A percentile compares a stretch with the other conserved stretches of the same genome.
Evolutionary conservation across 1,140 invertebrate genomes (phyloP).

Genomic region (Phocides pigmalion): DNA sequence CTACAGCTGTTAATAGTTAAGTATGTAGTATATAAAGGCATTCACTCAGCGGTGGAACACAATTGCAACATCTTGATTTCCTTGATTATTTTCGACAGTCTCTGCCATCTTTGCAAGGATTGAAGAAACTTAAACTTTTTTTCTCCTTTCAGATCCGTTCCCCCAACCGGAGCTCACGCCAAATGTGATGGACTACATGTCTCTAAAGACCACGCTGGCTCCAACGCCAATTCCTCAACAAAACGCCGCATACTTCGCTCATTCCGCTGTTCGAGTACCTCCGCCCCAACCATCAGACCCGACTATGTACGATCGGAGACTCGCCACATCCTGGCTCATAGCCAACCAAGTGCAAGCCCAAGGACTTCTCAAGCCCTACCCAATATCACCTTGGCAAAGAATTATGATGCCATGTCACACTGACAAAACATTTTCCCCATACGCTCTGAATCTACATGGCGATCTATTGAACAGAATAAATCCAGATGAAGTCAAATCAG

Average conservation of each 20-base stretch:
- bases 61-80: too few species aligned
- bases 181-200: conserved; percentile 76
- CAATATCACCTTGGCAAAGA: conserved; percentile 82
- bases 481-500: conserved; percentile 74
- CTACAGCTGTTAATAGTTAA: too few species aligned
- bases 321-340: conserved; percentile 85
- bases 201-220: conserved; percentile 63
- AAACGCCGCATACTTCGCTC: conserved; percentile 73
- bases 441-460: conserved; percentile 64
- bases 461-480: conserved; percentile 69
- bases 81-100: too few species aligned
- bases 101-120: too few species aligned
- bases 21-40: too few species aligned
- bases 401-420: conserved; percentile 82
- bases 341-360: conserved; percentile 80
- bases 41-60: too few species aligned
- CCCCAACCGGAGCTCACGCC: conserved; percentile 62
- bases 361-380: conserved; percentile 73
- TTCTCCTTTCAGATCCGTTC: conserved; percentile 73
- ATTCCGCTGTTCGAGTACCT: conserved; percentile 64
- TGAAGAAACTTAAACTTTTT: conserved; percentile 7
- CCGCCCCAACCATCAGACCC: conserved; percentile 60
- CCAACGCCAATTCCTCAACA: conserved; percentile 57
- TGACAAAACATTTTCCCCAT: conserved; percentile 74
- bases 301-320: conserved; percentile 75